Base-by-base conservation (phyloP, 2,113 vertebrate species). In the Brienomyrus brachyistius region DNA sequence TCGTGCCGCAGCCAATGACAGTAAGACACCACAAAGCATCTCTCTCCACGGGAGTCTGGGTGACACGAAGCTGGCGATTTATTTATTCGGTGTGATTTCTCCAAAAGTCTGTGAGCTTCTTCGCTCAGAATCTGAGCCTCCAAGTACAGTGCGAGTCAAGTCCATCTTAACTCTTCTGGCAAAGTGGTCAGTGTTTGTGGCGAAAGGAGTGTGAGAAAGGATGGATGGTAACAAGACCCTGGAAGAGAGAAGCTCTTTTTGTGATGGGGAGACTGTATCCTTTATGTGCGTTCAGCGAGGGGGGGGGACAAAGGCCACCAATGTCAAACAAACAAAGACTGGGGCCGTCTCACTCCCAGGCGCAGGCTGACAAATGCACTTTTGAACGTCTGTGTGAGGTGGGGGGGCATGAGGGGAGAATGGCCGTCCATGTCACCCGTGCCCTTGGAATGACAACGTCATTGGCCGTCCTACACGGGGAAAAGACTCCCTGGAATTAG, bases 251-350 rank as follows among this genome's bases (percentile, higher is more conserved):
- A 91, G 92, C 94, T 93, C 94, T 95, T 95, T 96, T 95, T 96
- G 95, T 96, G 94, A 91, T 91, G 89, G 90, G 90, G 91, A 95
- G 94, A 96, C 96, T 96, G 95, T 93, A 90, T 92, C 91, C 94
- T 95, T 96, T 96, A 95, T 96, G 93, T 92, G 35, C 15, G 77
- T 56, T 92, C 93, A 93, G 92, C 90, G 92, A 92, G 52, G 52
- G 52, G 52, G 52, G 52, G 51, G 90, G 91, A 96, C 95, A 96
- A 96, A 95, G 94, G 95, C 93, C 92, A 93, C 93, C 94, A 95
- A 95, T 96, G 95, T 95, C 95, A 95, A 87, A 89, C 93, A 94
- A 93, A 96, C 95, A 96, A 96, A 93, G 95, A 92, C 90, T 94
- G 92, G 93, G 92, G 93, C 93, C 93, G 93, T 94, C 93, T 93